These are phyloP conservation scores for Amblyopsis rosae DNA, from an alignment of 2,113 vertebrate genomes.

Conservation along the genomic window DNA sequence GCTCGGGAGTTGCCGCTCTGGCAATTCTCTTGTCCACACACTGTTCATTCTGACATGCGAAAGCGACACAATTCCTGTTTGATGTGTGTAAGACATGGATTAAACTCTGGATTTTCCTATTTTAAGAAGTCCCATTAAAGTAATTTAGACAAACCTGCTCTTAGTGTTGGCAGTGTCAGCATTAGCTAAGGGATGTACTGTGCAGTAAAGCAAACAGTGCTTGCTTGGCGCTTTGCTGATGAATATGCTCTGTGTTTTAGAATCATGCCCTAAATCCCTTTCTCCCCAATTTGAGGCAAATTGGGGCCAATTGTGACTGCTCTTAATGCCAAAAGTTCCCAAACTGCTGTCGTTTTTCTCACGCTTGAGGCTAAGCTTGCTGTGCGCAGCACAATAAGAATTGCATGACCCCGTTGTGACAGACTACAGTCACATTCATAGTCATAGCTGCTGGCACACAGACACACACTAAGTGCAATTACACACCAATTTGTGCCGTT, in stretches of 20 bases:
- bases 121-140: not conserved
- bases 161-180: slow-evolving; percentile 8
- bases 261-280: slow-evolving; percentile 12
- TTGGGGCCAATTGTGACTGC: slow-evolving; percentile 24
- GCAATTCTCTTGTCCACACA: no score
- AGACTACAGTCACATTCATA: slow-evolving; percentile 34
- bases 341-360: slow-evolving; percentile 45
- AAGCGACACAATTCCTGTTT: no score
- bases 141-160: not conserved
- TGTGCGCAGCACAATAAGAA: slow-evolving; percentile 6
- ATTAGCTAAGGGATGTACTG: slow-evolving; percentile 1
- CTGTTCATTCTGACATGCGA: no score
- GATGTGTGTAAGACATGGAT: not conserved
- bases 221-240: slow-evolving; percentile 13
- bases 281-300: slow-evolving; percentile 31
- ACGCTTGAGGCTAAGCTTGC: slow-evolving; percentile 27
- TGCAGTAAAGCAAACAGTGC: slow-evolving; percentile 4
- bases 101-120: not conserved
- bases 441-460: slow-evolving; percentile 26
- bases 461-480: not conserved
- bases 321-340: slow-evolving; percentile 40
- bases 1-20: not conserved
- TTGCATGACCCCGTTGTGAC: slow-evolving; percentile 50
- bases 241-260: slow-evolving; percentile 20
- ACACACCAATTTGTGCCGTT: not conserved